Evolutionary conservation across 2,797 vertebrate genomes (phyloP).

Genomic region (Lutjanus argentimaculatus): DNA sequence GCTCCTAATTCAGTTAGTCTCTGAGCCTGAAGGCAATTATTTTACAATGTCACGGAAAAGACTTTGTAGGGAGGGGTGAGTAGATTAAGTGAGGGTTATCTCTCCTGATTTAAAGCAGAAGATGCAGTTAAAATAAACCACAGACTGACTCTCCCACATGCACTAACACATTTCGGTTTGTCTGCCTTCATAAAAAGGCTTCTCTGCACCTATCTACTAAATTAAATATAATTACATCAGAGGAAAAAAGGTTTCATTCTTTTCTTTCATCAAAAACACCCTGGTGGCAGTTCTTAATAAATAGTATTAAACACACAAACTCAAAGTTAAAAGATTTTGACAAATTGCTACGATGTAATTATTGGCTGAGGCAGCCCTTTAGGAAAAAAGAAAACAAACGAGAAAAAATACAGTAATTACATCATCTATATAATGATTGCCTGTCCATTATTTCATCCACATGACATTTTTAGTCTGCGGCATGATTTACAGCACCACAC

Average conservation of each 20-base stretch:
- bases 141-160: conserved; percentile 22
- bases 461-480: conserved; percentile 75
- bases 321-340: conserved; percentile 61
- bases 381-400: conserved; percentile 50
- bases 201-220: not conserved
- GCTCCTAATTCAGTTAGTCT: conserved; percentile 34
- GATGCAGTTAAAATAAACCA: conserved; percentile 38
- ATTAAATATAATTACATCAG: conserved; percentile 23
- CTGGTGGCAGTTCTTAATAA: conserved; percentile 30
- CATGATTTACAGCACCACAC: conserved; percentile 79
- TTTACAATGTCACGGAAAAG: conserved; percentile 30
- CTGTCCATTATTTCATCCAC: conserved; percentile 76
- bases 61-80: conserved; percentile 24
- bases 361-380: conserved; percentile 64
- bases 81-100: conserved; percentile 47
- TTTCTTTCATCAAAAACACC: conserved; percentile 36
- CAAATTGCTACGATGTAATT: conserved; percentile 63
- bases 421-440: conserved; percentile 75
- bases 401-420: conserved; percentile 70
- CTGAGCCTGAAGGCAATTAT: conserved; percentile 33
- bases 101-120: conserved; percentile 35
- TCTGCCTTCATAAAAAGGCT: not conserved
- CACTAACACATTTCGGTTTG: conserved; percentile 10
- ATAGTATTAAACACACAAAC: conserved; percentile 46
- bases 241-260: not conserved